Evolutionary conservation across 2,113 vertebrate genomes (phyloP).

Genomic region (Percina caprodes): DNA sequence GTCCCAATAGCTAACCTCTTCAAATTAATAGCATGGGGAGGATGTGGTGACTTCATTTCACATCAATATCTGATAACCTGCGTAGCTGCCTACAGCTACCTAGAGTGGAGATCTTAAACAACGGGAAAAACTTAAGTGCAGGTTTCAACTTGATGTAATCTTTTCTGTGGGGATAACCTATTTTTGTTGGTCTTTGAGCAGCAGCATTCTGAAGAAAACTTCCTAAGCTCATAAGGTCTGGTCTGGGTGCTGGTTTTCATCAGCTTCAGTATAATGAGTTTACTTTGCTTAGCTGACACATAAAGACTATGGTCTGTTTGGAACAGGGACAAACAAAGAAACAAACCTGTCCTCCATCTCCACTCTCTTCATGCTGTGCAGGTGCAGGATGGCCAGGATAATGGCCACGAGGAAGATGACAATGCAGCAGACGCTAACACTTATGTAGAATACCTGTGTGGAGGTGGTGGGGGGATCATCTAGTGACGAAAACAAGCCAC

Average conservation of each 20-base stretch:
- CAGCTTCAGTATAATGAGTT: neutral
- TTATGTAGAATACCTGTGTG: slow-evolving; percentile 98
- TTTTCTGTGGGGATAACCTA: slow-evolving; percentile 26
- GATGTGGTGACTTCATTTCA: slow-evolving; percentile 30
- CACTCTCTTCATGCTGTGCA: slow-evolving; percentile 99
- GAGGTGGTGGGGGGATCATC: slow-evolving; percentile 94
- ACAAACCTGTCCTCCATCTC: slow-evolving; percentile 96
- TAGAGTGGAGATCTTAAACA: slow-evolving; percentile 7
- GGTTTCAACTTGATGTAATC: slow-evolving; percentile 45
- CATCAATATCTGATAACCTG: slow-evolving; percentile 21
- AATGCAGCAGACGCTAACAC: slow-evolving; percentile 97
- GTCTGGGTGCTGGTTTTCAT: slow-evolving; percentile 1
- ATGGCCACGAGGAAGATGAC: slow-evolving; percentile 99
- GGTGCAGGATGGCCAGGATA: slow-evolving; percentile 95
- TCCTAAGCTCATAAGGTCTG: no score
- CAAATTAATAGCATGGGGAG: neutral
- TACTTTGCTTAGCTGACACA: neutral
- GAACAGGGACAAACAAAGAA: neutral
- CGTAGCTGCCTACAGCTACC: slow-evolving; percentile 13
- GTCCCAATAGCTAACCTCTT: neutral
- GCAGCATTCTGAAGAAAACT: slow-evolving; percentile 10
- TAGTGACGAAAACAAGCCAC: slow-evolving; percentile 80
- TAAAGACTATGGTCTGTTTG: neutral
- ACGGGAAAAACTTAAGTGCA: slow-evolving; percentile 16
- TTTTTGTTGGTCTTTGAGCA: slow-evolving; percentile 22